Evolutionary conservation across 2,797 vertebrate species (phyloP).

Genomic region (Falco peregrinus): DNA sequence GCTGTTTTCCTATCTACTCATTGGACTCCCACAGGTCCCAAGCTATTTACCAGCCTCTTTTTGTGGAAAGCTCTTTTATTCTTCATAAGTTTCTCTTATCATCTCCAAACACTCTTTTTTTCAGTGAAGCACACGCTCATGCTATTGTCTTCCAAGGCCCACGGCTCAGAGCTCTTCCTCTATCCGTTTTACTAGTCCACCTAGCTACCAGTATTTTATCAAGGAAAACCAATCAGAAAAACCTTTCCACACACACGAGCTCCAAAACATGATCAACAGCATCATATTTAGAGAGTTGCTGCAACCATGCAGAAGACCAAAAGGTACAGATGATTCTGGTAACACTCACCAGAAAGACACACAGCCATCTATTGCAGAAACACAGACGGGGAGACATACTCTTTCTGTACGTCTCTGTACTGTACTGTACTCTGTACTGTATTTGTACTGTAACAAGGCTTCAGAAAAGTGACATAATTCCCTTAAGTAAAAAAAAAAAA

Average conservation of each 20-base stretch:
- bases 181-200: not conserved
- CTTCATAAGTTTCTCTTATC: not conserved
- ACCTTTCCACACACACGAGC: not conserved
- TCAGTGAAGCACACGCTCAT: not conserved
- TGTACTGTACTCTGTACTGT: too few relatives aligned
- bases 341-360: not conserved
- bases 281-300: not conserved
- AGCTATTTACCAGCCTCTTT: not conserved
- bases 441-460: not conserved
- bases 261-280: not conserved
- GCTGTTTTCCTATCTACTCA: not conserved
- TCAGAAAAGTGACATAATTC: not conserved
- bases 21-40: not conserved
- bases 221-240: not conserved
- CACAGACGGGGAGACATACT: rapidly evolving
- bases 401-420: not conserved
- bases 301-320: not conserved
- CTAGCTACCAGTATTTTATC: not conserved
- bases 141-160: not conserved
- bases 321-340: not conserved
- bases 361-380: not conserved
- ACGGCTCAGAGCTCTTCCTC: not conserved
- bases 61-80: not conserved
- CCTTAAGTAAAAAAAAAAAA: not conserved
- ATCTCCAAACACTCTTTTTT: not conserved